Conservation (phyloP, 2,797 vertebrate species). For the Scolopax rusticola region DNA sequence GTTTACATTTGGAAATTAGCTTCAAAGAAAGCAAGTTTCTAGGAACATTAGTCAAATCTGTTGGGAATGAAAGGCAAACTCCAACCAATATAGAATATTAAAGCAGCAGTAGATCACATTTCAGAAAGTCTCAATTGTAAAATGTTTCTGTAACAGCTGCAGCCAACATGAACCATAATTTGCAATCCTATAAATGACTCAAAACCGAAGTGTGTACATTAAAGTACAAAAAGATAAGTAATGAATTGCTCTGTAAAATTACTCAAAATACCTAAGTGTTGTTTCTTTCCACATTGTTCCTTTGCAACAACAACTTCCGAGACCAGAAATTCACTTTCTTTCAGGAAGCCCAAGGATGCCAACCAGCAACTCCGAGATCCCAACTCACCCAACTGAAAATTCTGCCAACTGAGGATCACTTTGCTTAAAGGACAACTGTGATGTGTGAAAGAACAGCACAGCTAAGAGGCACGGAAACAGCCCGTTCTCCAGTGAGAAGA, state of each 20-base stretch:
- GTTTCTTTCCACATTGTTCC: not conserved
- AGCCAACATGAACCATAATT: not conserved
- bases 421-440: not conserved
- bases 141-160: not conserved
- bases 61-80: slow-evolving; percentile 10
- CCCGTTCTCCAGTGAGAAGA: not conserved
- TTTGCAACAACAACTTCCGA: not conserved
- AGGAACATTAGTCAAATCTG: slow-evolving; percentile 25
- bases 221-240: not conserved
- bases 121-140: not conserved
- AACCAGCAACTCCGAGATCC: not conserved
- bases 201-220: not conserved
- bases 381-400: not conserved
- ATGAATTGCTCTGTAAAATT: not conserved
- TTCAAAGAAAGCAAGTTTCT: slow-evolving; percentile 46
- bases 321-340: not conserved
- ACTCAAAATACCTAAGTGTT: not conserved
- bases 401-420: not conserved
- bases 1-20: slow-evolving; percentile 38
- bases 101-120: slow-evolving; percentile 13
- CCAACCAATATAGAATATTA: not conserved
- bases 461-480: not conserved
- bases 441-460: not conserved
- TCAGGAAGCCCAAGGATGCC: not conserved
- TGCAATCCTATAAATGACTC: not conserved